These are phyloP conservation scores for Drosophila suboccidentalis DNA, from an alignment of 2,888 invertebrate genomes.

Conservation along the genomic window DNA sequence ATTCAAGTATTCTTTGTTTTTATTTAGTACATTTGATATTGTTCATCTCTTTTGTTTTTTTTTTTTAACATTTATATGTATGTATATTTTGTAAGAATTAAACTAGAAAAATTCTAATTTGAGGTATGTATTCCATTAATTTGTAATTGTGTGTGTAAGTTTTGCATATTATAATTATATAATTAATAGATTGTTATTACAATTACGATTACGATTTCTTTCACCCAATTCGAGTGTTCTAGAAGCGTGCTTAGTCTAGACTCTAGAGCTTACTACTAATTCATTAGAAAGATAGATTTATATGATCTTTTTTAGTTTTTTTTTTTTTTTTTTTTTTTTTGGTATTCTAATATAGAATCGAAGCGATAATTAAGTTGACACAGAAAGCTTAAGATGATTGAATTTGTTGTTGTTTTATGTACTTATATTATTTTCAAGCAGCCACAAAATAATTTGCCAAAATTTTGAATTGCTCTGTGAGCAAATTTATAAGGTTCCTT, in stretches of 20 bases:
- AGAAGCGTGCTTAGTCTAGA: conserved; percentile 75
- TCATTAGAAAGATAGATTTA: conserved; percentile 14
- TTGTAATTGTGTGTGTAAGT: conserved; percentile 71
- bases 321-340: background rate
- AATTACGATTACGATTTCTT: conserved; percentile 40
- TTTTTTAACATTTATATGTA: conserved; percentile 65
- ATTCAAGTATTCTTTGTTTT: conserved; percentile 45
- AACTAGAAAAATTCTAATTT: conserved; percentile 84
- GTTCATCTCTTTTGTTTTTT: conserved; percentile 33
- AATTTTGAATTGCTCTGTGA: conserved; percentile 55
- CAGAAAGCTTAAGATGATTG: conserved; percentile 61
- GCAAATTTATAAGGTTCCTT: conserved; percentile 54
- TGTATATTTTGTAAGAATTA: conserved; percentile 82
- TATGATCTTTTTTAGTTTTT: background rate
- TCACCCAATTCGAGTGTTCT: conserved; percentile 45
- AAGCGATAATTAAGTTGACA: conserved; percentile 57
- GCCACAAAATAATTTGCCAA: conserved; percentile 79
- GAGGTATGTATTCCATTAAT: conserved; percentile 84
- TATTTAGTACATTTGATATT: conserved; percentile 39
- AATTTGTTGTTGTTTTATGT: conserved; percentile 22
- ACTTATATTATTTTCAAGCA: conserved; percentile 67
- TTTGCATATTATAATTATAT: conserved; percentile 40
- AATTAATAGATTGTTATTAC: conserved; percentile 31
- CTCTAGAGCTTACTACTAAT: conserved; percentile 46
- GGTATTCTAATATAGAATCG: conserved; percentile 18